Percentiles rank a stretch among this genome's conserved stretches.
Evolutionary conservation across 2,113 vertebrate species (phyloP).

Genomic region (Albula glossodonta): DNA sequence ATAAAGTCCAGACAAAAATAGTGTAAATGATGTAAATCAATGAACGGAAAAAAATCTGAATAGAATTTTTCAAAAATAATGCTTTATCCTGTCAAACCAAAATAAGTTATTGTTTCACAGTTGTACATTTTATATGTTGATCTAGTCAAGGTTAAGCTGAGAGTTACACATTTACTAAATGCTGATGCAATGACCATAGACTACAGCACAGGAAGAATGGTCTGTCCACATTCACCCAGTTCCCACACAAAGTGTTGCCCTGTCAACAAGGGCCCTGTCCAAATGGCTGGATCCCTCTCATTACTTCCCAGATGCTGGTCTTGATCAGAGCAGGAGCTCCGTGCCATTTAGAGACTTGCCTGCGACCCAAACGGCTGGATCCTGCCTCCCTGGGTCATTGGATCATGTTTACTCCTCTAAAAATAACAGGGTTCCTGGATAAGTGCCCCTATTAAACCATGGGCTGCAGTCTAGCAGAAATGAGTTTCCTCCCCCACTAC

Average conservation of each 20-base stretch:
- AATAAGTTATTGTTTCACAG: neutral
- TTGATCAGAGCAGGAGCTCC: neutral
- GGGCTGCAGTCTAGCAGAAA: neutral
- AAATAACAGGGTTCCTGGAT: conserved; percentile 7
- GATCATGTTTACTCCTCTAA: conserved; percentile 13
- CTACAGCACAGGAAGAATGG: neutral
- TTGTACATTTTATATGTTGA: neutral
- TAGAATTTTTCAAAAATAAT: neutral
- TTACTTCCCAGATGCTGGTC: neutral
- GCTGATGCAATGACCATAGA: neutral
- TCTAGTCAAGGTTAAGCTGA: neutral
- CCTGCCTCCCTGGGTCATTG: neutral
- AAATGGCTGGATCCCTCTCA: neutral
- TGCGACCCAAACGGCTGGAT: neutral
- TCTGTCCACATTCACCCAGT: neutral
- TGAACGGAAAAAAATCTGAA: neutral
- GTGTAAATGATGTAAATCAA: neutral
- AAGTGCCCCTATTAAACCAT: neutral
- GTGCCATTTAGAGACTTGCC: neutral
- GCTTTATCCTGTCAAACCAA: neutral
- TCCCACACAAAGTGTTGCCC: neutral
- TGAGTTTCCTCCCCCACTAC: neutral
- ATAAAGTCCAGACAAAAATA: neutral
- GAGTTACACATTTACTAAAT: neutral
- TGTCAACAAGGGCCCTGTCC: neutral